A percentile compares a stretch with the other conserved stretches of the same genome.
Evolutionary conservation across 2,797 vertebrate species (phyloP).

Genomic region (Bryconaethiops microstoma): DNA sequence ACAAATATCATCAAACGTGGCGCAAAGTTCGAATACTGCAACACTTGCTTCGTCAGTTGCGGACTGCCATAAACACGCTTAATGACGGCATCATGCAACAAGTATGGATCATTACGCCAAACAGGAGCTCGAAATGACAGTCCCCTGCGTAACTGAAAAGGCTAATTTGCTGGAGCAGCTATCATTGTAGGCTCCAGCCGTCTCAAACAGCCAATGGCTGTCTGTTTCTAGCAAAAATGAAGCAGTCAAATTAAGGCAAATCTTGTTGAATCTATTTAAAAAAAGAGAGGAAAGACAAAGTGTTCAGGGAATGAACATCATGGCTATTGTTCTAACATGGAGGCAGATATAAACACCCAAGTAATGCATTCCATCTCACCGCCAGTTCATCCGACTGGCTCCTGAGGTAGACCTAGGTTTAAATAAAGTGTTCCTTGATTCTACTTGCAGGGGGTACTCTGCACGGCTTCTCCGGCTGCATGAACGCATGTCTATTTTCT

Average conservation of each 20-base stretch:
- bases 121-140: slow-evolving; percentile 26
- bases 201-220: slow-evolving; percentile 9
- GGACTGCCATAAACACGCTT: slow-evolving; percentile 54
- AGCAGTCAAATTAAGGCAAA: slow-evolving; percentile 62
- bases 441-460: slow-evolving; percentile 17
- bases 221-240: slow-evolving; percentile 23
- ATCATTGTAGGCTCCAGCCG: slow-evolving; percentile 30
- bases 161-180: slow-evolving; percentile 30
- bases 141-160: slow-evolving; percentile 25
- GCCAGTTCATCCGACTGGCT: slow-evolving; percentile 39
- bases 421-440: slow-evolving; percentile 47
- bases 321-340: slow-evolving; percentile 40
- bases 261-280: slow-evolving; percentile 30
- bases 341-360: slow-evolving; percentile 40
- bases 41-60: slow-evolving; percentile 43
- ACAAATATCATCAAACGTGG: slow-evolving; percentile 63
- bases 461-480: slow-evolving; percentile 4
- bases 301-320: slow-evolving; percentile 35
- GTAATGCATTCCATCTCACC: slow-evolving; percentile 43
- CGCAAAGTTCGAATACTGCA: slow-evolving; percentile 56
- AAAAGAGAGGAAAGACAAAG: slow-evolving; percentile 19
- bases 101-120: slow-evolving; percentile 60
- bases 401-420: slow-evolving; percentile 67
- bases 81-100: slow-evolving; percentile 59
- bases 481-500: slow-evolving; percentile 21